Evolutionary conservation across 92 coral and sea anemone species (phyloP), one percentile per base, ranked within the genome.

Genomic region (Virgularia gustaviana): DNA sequence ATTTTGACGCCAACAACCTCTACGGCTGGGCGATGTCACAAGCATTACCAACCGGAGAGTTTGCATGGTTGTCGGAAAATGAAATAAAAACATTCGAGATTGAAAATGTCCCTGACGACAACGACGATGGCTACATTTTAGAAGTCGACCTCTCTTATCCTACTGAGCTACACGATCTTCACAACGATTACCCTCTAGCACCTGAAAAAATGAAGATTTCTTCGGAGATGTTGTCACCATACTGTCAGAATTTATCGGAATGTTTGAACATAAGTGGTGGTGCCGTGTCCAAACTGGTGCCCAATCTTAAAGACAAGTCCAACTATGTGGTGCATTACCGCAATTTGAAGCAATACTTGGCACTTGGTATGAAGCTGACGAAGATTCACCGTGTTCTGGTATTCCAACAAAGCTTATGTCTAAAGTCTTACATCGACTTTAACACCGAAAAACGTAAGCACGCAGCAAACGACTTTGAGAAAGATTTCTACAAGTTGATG

Each of bases 401-500:
- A 12, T 80, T 80, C 36, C 24, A 60, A 18, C 85, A 80, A 28
- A 56, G 72, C 22, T 20, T 71, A 4, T 80, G 85, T 79, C 23
- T 80, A 28, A 73, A 80, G 53, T 28, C 71, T 28, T 72, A 79
- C 9, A 79, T 57, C 25, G 80, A 72, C n/a, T 79, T 72, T 47
- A 72, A 72, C 33, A 80, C 81, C 18, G 71, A 71, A 22, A 79
- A 79, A 72, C 43, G 83, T 15, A 79, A 79, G 33, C 70, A 79
- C 8, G 83, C 83, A 12, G 24, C 31, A 16, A 76, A 76, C 37
- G 53, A 71, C 44, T 75, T 75, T 52, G 73, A 73, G 36, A 79
- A 79, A 32, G 80, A 73, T 59, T 58, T 79, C 56, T 74, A 56
- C 74, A 74, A 74, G 76, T 33, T 81, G 34, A 81, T 81, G 85